Base-by-base conservation (phyloP, 2,888 invertebrate species). In the Fragum sueziense region DNA sequence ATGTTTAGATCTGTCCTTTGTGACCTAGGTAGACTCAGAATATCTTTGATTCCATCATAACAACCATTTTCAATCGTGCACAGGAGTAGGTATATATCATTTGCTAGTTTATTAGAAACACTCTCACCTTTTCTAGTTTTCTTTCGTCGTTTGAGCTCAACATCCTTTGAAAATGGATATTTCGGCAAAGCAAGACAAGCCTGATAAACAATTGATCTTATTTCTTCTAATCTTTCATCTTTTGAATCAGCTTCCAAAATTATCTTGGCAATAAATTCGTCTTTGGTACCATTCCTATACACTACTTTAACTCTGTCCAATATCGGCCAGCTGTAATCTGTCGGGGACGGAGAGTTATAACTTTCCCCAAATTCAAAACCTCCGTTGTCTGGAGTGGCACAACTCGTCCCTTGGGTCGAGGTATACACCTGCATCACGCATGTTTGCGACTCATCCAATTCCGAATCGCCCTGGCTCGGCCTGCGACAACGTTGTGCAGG, bases 371-470 rank as follows among this genome's bases (percentile, higher is more conserved):
- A 52, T 22, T 4, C 20, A 11, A 6, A n/a, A 52, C 20, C 7
- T 14, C 4, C 52, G n/a, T 52, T 52, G 7, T 52, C 52, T 52
- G 7, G 52, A 20, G 52, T 52, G 20, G 4, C 7, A 22, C 20
- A 14, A 4, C 4, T 11, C 52, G 4, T 7, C 4, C 22, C n/a
- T 6, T 52, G 7, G 7, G 52, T 6, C 20, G 52, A 22, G 7
- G 52, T 22, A 52, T 52, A 52, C 7, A 52, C 4, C 52, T 52
- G 7, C 52, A 52, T 52, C 11, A 52, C 52, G n/a, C 52, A 52
- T 52, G n/a, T 52, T 52, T 52, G 52, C 7, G 52, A 52, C 52
- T 52, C 52, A 52, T 52, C 52, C 20, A 52, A 52, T 9, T 52
- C 52, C 52, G 52, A 11, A n/a, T 52, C 7, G 52, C n/a, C 20